Evolutionary conservation across 2,113 vertebrate species (phyloP).

Genomic region (Bambusicola thoracicus): DNA sequence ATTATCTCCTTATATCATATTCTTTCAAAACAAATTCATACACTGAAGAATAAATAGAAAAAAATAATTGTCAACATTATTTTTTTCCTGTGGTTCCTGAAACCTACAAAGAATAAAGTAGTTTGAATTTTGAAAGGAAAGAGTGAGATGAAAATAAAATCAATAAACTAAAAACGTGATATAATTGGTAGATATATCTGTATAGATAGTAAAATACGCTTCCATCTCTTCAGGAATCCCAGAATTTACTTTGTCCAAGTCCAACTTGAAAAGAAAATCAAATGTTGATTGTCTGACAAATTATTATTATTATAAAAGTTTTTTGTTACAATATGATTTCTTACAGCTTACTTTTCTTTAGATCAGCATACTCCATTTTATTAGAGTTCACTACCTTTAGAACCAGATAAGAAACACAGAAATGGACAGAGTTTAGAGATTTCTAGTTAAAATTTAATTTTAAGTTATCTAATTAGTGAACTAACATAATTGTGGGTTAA

Average conservation of each 20-base stretch:
- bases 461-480: background rate
- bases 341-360: background rate
- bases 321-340: background rate
- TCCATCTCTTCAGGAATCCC: background rate
- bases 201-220: background rate
- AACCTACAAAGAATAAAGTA: background rate
- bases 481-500: background rate
- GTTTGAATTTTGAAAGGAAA: background rate
- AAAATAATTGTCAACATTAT: background rate
- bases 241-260: background rate
- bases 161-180: background rate
- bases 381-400: background rate
- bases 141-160: background rate
- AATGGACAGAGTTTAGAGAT: background rate
- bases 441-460: background rate
- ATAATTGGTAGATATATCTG: background rate
- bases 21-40: background rate
- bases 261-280: background rate
- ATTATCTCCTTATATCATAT: background rate
- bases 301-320: rapidly evolving
- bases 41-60: background rate
- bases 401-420: background rate
- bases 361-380: background rate
- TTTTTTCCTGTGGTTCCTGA: background rate
- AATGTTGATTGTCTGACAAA: background rate